Conservation (phyloP, 2,113 vertebrate genomes). For the Morone saxatilis region DNA sequence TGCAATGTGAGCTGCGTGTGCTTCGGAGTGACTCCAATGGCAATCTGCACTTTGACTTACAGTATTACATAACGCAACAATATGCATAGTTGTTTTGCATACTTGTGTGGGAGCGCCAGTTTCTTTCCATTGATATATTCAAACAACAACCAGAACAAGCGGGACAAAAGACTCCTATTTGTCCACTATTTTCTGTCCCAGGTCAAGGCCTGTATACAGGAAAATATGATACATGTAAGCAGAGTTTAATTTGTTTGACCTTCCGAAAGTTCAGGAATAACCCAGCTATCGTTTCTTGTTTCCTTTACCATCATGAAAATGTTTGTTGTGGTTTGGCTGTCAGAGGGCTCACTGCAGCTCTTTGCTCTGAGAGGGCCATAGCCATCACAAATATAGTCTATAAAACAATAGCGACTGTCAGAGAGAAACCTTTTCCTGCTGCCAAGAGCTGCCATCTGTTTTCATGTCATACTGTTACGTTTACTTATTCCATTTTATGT, state of each 20-base stretch:
- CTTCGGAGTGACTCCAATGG: neutral
- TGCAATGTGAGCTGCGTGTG: neutral
- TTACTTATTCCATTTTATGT: constrained; percentile 45
- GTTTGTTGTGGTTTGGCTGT: constrained; percentile 50
- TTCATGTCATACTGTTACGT: constrained; percentile 47
- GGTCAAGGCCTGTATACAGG: neutral
- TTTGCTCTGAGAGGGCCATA: constrained; percentile 4
- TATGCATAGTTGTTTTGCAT: neutral
- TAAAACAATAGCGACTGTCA: constrained; percentile 45
- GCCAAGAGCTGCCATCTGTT: constrained; percentile 64
- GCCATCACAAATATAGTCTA: constrained; percentile 37
- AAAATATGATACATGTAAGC: neutral
- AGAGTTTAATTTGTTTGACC: neutral
- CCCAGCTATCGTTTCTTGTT: constrained; percentile 10
- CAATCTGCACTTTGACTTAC: constrained; percentile 6
- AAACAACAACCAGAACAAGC: neutral
- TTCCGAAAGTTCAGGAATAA: constrained; percentile 4
- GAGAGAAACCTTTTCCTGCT: constrained; percentile 19
- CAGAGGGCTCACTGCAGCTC: constrained; percentile 62
- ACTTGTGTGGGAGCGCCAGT: neutral
- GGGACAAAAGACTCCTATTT: neutral
- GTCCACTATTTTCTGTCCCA: neutral
- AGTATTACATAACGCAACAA: neutral
- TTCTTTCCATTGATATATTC: neutral
- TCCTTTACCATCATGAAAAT: constrained; percentile 32